phyloP scores from a whole-genome alignment of 2,888 invertebrate species.

The Cyclophora punctaria region DNA sequence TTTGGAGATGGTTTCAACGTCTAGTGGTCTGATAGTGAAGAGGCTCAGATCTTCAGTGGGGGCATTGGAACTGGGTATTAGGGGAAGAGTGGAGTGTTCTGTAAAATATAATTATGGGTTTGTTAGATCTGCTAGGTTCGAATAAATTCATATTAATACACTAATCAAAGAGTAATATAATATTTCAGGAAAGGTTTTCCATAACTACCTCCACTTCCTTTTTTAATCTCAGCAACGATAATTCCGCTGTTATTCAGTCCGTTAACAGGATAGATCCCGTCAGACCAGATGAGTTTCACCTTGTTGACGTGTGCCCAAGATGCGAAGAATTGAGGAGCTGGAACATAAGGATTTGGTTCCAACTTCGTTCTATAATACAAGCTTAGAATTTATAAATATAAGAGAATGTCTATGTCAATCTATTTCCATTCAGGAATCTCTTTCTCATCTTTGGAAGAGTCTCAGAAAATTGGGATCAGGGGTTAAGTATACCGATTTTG shows the following conservation, averaged over 20 bases:
- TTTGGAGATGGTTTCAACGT: conserved; percentile 28
- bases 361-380: too few relatives aligned
- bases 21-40: conserved; percentile 40
- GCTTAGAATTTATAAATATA: too few relatives aligned
- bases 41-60: conserved; percentile 38
- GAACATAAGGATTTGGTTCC: conserved; percentile 9
- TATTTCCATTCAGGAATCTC: background rate
- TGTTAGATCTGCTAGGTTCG: too few relatives aligned
- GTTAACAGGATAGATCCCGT: conserved; percentile 32
- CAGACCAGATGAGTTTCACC: conserved; percentile 37
- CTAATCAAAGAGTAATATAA: too few relatives aligned
- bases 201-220: too few relatives aligned
- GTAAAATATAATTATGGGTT: too few relatives aligned
- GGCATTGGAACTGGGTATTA: background rate
- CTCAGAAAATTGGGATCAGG: too few relatives aligned
- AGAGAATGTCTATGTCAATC: background rate
- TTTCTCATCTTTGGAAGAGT: background rate
- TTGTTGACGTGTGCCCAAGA: conserved; percentile 42
- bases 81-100: background rate
- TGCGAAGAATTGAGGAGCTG: conserved; percentile 41
- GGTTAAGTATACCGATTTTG: too few relatives aligned
- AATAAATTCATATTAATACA: too few relatives aligned
- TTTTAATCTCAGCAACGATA: conserved; percentile 27
- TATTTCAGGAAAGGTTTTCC: too few relatives aligned
- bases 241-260: conserved; percentile 16